Percentiles rank a stretch among this genome's conserved stretches.
phyloP scores from a whole-genome alignment of 2,113 vertebrate genomes.

The Lasiurus cinereus region DNA sequence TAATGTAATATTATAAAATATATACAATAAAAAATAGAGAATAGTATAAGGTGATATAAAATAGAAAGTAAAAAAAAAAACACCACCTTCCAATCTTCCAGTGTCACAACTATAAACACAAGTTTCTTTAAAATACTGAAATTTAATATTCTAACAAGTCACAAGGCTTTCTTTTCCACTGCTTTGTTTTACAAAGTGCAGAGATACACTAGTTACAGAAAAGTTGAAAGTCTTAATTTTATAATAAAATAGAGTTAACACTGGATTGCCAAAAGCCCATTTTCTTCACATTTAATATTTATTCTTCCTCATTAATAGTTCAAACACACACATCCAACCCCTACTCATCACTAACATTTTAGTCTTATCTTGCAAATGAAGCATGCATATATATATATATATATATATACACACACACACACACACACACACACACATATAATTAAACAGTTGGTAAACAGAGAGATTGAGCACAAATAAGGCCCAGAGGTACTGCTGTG shows the following conservation, averaged over 20 bases:
- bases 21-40: conserved; percentile 43
- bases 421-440: too few species aligned
- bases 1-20: conserved; percentile 60
- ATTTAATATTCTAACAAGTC: conserved; percentile 43
- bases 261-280: not conserved
- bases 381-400: conserved; percentile 85
- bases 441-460: conserved; percentile 91
- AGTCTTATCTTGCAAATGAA: conserved; percentile 90
- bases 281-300: conserved; percentile 47
- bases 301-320: not conserved
- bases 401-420: too few species aligned
- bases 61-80: conserved; percentile 38
- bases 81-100: not conserved
- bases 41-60: not conserved
- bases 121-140: conserved; percentile 53
- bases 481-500: conserved; percentile 85
- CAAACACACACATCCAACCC: not conserved
- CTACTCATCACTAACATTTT: conserved; percentile 92
- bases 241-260: not conserved
- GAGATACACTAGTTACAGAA: not conserved
- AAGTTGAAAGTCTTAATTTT: too few species aligned
- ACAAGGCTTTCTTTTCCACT: conserved; percentile 1
- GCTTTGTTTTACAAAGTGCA: conserved; percentile 23
- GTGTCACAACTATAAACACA: conserved; percentile 17
- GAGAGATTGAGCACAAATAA: conserved; percentile 90